Conservation (phyloP, 1,140 invertebrate species). For the Whitmania pigra region DNA sequence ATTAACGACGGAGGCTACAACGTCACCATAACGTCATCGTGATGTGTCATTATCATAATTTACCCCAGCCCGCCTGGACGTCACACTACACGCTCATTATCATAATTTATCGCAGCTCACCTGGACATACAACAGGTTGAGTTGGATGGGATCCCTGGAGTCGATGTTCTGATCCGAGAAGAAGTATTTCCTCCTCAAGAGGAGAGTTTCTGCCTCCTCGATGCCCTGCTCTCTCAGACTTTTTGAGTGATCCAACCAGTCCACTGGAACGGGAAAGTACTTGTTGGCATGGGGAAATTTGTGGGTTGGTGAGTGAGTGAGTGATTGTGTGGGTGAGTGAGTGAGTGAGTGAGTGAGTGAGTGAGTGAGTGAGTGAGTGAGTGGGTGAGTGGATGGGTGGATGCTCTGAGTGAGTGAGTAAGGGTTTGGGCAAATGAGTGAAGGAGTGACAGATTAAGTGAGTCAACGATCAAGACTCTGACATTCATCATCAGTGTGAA, state of each 20-base stretch:
- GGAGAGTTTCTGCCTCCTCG: conserved; percentile 75
- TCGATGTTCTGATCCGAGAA: conserved; percentile 99
- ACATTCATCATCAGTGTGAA: conserved; percentile 97
- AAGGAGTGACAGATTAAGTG: background rate
- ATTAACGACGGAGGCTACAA: no score
- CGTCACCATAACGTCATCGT: no score
- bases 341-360: background rate
- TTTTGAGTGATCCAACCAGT: conserved; percentile 94
- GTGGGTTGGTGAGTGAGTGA: background rate
- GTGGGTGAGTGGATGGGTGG: background rate
- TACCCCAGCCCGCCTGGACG: conserved; percentile 57
- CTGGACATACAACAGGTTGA: conserved; percentile 92
- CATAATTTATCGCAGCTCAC: conserved; percentile 37
- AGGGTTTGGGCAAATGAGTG: background rate
- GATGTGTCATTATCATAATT: no score
- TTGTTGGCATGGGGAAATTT: background rate
- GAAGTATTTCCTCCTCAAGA: conserved; percentile 88
- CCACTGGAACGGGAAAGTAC: conserved; percentile 53
- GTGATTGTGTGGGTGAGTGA: background rate
- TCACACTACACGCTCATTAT: conserved; percentile 42
- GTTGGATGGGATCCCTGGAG: conserved; percentile 89
- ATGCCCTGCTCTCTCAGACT: conserved; percentile 90
- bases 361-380: background rate
- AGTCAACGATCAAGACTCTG: conserved; percentile 31
- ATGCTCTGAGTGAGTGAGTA: background rate